Evolutionary conservation across 2,113 vertebrate species (phyloP), one percentile per base, ranked within the genome.

Genomic region (Nothocercus julius): DNA sequence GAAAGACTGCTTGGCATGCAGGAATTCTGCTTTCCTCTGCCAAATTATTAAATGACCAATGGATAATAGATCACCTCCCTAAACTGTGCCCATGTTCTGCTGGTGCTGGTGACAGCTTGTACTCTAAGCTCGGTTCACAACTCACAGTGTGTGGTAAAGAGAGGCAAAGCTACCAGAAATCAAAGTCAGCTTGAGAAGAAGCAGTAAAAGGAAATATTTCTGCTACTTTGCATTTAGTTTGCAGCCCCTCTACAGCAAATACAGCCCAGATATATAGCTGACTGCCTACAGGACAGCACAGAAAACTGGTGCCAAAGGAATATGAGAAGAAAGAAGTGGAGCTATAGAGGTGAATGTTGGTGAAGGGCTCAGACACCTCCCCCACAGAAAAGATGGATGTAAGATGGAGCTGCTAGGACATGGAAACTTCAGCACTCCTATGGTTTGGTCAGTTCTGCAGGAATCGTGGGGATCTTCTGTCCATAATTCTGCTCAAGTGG

Each of bases 31-130:
- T 89, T 85, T 67, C 78, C 51, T n/a, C 22, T 69, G 90, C 92
- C 96, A 94, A 73, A 90, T 73, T 81, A 74, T 45, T 90, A 94
- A 93, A 92, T 93, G 92, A 87, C 62, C 77, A 79, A 88, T 84
- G 85, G 95, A 88, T 84, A 91, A 94, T 72, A 93, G 90, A 95
- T 92, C 58, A 22, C 25, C 34, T 67, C 59, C 76, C 44, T 88
- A 79, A 95, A 44, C 73, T 58, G 51, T 63, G 72, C 87, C 38
- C 27, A 0, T 25, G 34, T 45, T 83, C 25, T 84, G 36, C 20
- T 85, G 61, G 17, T 67, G 53, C 30, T 66, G 56, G 69, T 49
- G 80, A 45, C 72, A 10, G 42, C 56, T 36, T 32, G 34, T 56
- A 30, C 79, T 79, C 73, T 61, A 25, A 3, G 73, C 44, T 79